These are phyloP conservation scores for Asobara japonica DNA, from an alignment of 1,140 invertebrate species.

Conservation along the genomic window DNA sequence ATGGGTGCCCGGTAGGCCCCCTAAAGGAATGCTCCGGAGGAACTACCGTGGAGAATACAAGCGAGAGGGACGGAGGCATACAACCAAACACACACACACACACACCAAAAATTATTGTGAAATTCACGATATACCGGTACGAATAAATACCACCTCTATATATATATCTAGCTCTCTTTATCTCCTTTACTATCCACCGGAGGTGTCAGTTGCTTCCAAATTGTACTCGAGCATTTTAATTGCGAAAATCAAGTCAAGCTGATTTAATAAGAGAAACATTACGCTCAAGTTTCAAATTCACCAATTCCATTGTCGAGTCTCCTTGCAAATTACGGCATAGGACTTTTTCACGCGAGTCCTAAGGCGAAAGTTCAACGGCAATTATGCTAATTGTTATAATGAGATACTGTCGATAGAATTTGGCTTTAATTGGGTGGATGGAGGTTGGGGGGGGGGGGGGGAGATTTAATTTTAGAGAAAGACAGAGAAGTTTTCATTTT, in stretches of 20 bases:
- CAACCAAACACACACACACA: too few relatives aligned
- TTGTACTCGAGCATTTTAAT: conserved; percentile 17
- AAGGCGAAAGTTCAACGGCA: not conserved
- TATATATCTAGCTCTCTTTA: not conserved
- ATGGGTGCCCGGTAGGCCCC: too few relatives aligned
- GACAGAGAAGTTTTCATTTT: too few relatives aligned
- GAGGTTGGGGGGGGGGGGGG: not conserved
- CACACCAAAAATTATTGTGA: too few relatives aligned
- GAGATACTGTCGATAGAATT: not conserved
- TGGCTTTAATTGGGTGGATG: too few relatives aligned
- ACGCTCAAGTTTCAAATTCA: conserved; percentile 1
- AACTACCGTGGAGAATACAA: too few relatives aligned
- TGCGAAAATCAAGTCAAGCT: not conserved
- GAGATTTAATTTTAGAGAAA: not conserved
- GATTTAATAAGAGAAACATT: conserved; percentile 2
- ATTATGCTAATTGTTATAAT: not conserved
- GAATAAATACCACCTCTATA: too few relatives aligned
- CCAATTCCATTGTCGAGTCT: not conserved
- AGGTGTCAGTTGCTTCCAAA: conserved; percentile 10
- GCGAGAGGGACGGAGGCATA: too few relatives aligned
- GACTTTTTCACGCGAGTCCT: too few relatives aligned
- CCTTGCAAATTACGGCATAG: too few relatives aligned
- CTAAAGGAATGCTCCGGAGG: too few relatives aligned
- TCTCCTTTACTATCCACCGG: not conserved
- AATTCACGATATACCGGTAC: too few relatives aligned